phyloP scores from a whole-genome alignment of 2,888 invertebrate species.

The Brachyptera putata region DNA sequence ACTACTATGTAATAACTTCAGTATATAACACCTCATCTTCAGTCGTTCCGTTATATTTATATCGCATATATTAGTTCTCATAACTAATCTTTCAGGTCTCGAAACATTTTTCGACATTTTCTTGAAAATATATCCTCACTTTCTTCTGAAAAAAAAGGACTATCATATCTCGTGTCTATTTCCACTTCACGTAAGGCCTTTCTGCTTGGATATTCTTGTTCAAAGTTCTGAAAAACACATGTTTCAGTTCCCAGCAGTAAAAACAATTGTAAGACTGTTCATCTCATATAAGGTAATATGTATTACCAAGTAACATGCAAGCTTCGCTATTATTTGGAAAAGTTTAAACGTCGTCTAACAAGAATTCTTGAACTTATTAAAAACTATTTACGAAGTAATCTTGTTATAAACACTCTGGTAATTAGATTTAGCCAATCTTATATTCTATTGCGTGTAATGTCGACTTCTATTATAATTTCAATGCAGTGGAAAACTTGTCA shows the following conservation, averaged over 20 bases:
- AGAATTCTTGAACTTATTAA: constrained; percentile 5
- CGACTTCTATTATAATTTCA: too few species aligned
- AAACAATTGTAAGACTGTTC: constrained; percentile 18
- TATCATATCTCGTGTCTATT: not conserved
- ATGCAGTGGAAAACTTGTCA: too few species aligned
- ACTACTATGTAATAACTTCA: not conserved
- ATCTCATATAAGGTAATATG: too few species aligned
- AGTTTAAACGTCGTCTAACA: not conserved
- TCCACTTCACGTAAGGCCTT: not conserved
- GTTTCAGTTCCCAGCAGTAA: constrained; percentile 12
- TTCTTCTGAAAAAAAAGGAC: not conserved
- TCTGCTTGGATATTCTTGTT: too few species aligned
- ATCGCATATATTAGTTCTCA: not conserved
- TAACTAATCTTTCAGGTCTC: not conserved
- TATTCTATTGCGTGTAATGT: not conserved
- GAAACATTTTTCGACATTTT: constrained; percentile 1
- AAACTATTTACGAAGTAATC: not conserved
- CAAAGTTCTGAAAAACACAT: not conserved
- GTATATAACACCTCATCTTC: not conserved
- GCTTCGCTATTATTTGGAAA: too few species aligned
- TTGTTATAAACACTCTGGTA: constrained; percentile 4
- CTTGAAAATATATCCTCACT: constrained; percentile 9
- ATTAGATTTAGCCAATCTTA: not conserved
- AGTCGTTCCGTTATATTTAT: not conserved
- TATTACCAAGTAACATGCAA: too few species aligned